Percentiles rank a stretch among this genome's conserved stretches.
phyloP scores from a whole-genome alignment of 2,113 vertebrate genomes.

The Natator depressus region DNA sequence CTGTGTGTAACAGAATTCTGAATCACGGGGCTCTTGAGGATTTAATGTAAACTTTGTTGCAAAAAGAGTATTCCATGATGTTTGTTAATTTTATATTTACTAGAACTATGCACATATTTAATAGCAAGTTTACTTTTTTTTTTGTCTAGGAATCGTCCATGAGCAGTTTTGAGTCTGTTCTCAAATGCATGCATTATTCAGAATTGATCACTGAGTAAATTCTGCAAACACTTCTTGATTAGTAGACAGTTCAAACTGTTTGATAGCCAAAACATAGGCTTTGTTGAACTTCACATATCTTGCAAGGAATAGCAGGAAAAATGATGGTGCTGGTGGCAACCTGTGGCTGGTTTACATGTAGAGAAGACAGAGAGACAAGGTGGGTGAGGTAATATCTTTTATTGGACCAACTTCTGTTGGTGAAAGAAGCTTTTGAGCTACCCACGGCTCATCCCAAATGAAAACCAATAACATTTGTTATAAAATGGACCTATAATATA shows the following conservation, averaged over 20 bases:
- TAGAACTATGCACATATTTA: neutral
- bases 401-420: too few relatives aligned
- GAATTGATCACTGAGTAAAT: neutral
- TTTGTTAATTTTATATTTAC: neutral
- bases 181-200: neutral
- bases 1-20: neutral
- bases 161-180: neutral
- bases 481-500: neutral
- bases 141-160: neutral
- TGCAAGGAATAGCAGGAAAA: neutral
- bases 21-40: neutral
- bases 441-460: neutral
- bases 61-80: neutral
- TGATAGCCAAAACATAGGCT: rapidly evolving
- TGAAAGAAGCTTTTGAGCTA: neutral
- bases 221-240: neutral
- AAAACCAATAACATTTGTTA: neutral
- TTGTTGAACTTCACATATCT: neutral
- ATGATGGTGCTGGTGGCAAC: neutral
- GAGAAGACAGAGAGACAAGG: neutral
- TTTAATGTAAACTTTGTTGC: neutral
- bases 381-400: too few relatives aligned
- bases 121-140: neutral
- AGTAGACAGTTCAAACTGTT: neutral
- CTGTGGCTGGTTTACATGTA: neutral